A percentile compares a stretch with the other conserved stretches of the same genome.
phyloP scores from a whole-genome alignment of 2,113 vertebrate species.

The Steatornis caripensis region DNA sequence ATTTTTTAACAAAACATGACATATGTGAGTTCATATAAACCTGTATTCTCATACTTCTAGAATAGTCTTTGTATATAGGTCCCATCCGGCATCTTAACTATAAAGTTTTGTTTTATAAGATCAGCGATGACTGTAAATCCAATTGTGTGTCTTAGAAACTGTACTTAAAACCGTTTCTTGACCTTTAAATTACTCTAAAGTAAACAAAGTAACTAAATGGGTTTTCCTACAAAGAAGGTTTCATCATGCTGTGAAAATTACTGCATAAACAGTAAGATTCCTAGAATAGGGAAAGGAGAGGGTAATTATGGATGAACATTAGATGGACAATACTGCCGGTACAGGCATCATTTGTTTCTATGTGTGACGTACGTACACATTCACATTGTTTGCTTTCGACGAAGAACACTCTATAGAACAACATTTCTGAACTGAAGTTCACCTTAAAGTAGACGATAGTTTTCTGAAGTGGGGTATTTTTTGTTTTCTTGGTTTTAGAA shows the following conservation, averaged over 20 bases:
- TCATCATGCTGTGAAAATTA: background rate
- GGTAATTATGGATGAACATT: background rate
- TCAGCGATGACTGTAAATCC: background rate
- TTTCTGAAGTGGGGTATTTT: background rate
- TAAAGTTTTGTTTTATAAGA: background rate
- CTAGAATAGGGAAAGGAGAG: background rate
- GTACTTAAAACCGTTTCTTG: background rate
- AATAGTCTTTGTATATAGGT: background rate
- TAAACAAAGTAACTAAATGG: background rate
- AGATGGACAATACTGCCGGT: background rate
- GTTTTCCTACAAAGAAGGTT: background rate
- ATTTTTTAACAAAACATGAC: background rate
- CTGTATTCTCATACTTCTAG: background rate
- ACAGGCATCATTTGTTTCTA: background rate
- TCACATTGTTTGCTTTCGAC: background rate
- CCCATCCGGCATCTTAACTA: background rate
- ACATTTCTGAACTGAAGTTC: background rate
- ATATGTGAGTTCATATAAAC: background rate
- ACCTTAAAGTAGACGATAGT: background rate
- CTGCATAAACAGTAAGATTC: background rate
- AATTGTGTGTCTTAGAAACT: background rate
- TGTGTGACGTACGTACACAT: background rate
- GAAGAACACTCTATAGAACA: background rate
- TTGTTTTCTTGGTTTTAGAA: background rate
- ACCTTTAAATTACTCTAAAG: background rate